A percentile compares a stretch with the other conserved stretches of the same genome.
These are phyloP conservation scores for Hylaeus volcanicus DNA, from an alignment of 1,140 invertebrate genomes.

Conservation along the genomic window DNA sequence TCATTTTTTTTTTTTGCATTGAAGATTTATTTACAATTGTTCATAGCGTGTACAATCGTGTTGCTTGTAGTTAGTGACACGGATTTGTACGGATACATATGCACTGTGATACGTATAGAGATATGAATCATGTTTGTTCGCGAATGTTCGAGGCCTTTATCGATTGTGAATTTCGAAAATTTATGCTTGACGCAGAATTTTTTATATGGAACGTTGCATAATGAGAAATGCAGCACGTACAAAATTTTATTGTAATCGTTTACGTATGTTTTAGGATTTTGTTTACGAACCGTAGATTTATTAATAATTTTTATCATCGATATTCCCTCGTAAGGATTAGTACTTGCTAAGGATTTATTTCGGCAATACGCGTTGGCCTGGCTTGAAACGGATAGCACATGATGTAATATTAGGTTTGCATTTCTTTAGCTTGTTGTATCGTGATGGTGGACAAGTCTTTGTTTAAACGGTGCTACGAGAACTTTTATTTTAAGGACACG, in stretches of 20 bases:
- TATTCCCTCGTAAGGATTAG: neutral
- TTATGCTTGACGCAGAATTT: neutral
- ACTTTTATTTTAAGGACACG: conserved; percentile 28
- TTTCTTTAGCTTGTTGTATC: conserved; percentile 50
- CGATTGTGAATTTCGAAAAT: conserved; percentile 16
- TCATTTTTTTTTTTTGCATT: conserved; percentile 29
- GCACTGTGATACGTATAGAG: conserved; percentile 62
- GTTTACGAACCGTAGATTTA: neutral
- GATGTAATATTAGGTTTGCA: conserved; percentile 34
- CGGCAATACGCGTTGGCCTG: neutral
- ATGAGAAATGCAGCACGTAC: conserved; percentile 11
- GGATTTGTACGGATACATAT: conserved; percentile 30
- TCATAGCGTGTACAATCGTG: conserved; percentile 1
- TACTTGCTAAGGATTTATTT: conserved; percentile 15
- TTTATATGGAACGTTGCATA: neutral
- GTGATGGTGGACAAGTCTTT: conserved; percentile 23
- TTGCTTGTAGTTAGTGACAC: conserved; percentile 16
- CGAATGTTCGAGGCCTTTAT: conserved; percentile 17
- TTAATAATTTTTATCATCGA: neutral
- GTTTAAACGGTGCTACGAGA: conserved; percentile 26
- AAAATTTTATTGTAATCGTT: conserved; percentile 22
- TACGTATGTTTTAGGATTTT: neutral
- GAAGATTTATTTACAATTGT: conserved; percentile 14
- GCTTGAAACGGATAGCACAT: conserved; percentile 22
- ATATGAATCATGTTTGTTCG: conserved; percentile 42